These are phyloP conservation scores for Synergus laeviventris DNA, from an alignment of 2,888 invertebrate species.

Conservation along the genomic window DNA sequence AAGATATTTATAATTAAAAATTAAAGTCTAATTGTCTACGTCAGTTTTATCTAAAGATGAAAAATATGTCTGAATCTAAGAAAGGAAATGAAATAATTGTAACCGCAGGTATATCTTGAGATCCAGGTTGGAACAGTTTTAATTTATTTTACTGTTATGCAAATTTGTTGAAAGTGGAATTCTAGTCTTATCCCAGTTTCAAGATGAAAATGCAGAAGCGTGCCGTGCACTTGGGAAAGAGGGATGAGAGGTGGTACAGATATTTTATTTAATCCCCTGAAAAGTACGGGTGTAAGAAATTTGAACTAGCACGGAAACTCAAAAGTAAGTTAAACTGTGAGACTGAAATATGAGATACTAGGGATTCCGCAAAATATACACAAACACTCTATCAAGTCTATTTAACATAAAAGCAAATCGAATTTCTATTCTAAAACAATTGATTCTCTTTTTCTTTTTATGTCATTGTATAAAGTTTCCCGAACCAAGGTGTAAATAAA, in stretches of 20 bases:
- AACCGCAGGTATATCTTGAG: background rate
- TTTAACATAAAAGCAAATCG: no score
- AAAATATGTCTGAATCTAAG: background rate
- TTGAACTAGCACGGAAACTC: background rate
- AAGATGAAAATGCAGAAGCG: slow-evolving; percentile 22
- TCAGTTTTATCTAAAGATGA: background rate
- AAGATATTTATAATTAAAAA: no score
- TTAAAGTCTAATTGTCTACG: background rate
- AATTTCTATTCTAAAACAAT: no score
- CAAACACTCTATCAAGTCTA: no score
- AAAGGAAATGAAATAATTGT: slow-evolving; percentile 8
- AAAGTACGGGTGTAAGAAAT: background rate
- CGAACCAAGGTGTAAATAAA: no score
- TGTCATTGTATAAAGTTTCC: no score
- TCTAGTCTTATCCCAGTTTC: slow-evolving; percentile 15
- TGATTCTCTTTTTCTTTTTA: no score
- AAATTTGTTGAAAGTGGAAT: slow-evolving; percentile 21
- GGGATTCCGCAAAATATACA: no score
- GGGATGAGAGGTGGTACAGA: slow-evolving; percentile 5
- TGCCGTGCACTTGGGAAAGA: background rate
- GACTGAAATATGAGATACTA: no score
- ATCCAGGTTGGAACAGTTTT: background rate
- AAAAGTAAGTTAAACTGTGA: background rate
- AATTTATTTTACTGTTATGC: slow-evolving; percentile 24
- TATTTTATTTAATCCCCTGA: slow-evolving; percentile 14